Conservation (phyloP, 1,140 invertebrate genomes). For the Helicoverpa armigera region DNA sequence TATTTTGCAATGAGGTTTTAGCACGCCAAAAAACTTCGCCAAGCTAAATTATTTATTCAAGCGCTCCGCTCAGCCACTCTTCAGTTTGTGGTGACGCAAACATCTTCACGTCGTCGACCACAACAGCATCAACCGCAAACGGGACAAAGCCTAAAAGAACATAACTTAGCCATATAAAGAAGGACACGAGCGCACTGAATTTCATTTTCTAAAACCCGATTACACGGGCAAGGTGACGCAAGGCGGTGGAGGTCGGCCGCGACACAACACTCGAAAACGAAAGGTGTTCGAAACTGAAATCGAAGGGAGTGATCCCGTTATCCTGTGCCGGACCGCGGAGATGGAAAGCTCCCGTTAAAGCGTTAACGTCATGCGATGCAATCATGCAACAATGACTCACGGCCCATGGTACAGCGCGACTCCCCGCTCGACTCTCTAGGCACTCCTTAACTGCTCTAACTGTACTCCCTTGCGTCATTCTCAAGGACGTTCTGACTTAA, state of each 20-base stretch:
- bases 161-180: slow-evolving; percentile 70
- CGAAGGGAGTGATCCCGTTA: slow-evolving; percentile 83
- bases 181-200: slow-evolving; percentile 79
- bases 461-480: slow-evolving; percentile 56
- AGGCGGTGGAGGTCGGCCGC: slow-evolving; percentile 75
- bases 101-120: slow-evolving; percentile 48
- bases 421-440: slow-evolving; percentile 40
- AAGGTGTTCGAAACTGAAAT: slow-evolving; percentile 83
- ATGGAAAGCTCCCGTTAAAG: slow-evolving; percentile 82
- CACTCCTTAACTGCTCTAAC: slow-evolving; percentile 53
- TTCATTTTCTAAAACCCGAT: slow-evolving; percentile 86
- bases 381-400: slow-evolving; percentile 59
- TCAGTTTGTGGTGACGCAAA: slow-evolving; percentile 17
- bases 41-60: slow-evolving; percentile 19
- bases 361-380: slow-evolving; percentile 63
- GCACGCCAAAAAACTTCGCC: not conserved
- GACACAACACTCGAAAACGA: slow-evolving; percentile 81
- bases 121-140: slow-evolving; percentile 64
- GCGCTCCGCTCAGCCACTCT: not conserved
- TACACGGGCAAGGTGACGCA: slow-evolving; percentile 77
- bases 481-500: slow-evolving; percentile 57
- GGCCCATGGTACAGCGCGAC: slow-evolving; percentile 11
- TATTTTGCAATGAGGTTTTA: slow-evolving; percentile 1
- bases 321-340: slow-evolving; percentile 72
- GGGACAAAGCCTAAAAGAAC: slow-evolving; percentile 58